Percentiles rank a stretch among this genome's conserved stretches.
These are phyloP conservation scores for Lutjanus argentimaculatus DNA, from an alignment of 2,797 vertebrate genomes.

Conservation along the genomic window DNA sequence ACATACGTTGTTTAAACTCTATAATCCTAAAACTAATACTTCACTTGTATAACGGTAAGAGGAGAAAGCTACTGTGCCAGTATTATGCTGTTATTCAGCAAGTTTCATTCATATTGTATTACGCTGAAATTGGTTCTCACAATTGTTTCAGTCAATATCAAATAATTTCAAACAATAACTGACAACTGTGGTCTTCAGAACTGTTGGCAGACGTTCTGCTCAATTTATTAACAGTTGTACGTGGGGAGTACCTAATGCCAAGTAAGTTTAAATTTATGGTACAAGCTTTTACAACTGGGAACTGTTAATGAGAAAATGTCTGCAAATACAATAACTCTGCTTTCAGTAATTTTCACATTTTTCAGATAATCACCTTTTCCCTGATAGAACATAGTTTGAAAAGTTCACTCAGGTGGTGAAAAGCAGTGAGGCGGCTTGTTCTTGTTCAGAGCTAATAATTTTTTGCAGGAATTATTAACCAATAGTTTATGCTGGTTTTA, in stretches of 20 bases:
- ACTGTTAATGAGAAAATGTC: slow-evolving; percentile 31
- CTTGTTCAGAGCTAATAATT: background rate
- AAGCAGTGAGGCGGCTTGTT: background rate
- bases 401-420: background rate
- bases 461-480: slow-evolving; percentile 9
- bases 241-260: background rate
- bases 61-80: background rate
- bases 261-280: slow-evolving; percentile 1
- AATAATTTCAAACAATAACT: slow-evolving; percentile 19
- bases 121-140: background rate
- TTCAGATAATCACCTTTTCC: slow-evolving; percentile 5
- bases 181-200: slow-evolving; percentile 1
- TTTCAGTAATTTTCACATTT: slow-evolving; percentile 10
- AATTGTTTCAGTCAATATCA: slow-evolving; percentile 19
- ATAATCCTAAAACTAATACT: background rate
- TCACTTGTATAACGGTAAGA: background rate
- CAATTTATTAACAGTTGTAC: slow-evolving; percentile 7
- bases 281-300: slow-evolving; percentile 1
- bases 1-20: background rate
- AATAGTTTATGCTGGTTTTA: slow-evolving; percentile 3
- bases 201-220: slow-evolving; percentile 13
- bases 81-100: background rate
- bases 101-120: background rate
- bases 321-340: slow-evolving; percentile 1
- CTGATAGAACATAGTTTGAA: slow-evolving; percentile 4